Conservation (phyloP, 2,797 vertebrate species). For the Scyliorhinus canicula region DNA sequence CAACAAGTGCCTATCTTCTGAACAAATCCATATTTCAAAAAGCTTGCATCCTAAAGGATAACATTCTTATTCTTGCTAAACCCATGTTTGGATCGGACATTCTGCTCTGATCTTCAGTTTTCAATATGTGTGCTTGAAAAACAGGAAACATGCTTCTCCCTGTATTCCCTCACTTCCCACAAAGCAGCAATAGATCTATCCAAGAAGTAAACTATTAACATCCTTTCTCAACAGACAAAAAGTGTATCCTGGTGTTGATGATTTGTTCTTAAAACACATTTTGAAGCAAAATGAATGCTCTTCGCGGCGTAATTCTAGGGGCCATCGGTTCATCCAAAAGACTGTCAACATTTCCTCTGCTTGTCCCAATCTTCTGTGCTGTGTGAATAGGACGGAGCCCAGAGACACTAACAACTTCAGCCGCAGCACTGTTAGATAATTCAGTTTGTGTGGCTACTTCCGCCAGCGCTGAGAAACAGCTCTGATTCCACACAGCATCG, state of each 20-base stretch:
- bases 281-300: background rate
- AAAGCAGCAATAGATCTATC: background rate
- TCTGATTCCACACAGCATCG: background rate
- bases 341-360: conserved; percentile 1
- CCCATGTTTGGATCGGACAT: background rate
- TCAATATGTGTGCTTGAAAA: conserved; percentile 6
- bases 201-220: background rate
- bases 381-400: background rate
- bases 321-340: background rate
- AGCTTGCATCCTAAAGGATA: background rate
- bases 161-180: background rate
- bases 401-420: background rate
- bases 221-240: background rate
- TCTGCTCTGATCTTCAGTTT: background rate
- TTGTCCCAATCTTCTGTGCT: background rate
- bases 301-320: background rate
- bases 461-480: background rate
- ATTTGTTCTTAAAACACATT: background rate
- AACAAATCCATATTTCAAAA: background rate
- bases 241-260: background rate
- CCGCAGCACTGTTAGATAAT: background rate
- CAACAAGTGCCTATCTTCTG: background rate
- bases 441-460: background rate
- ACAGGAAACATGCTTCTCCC: background rate
- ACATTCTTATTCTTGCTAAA: background rate